These are phyloP conservation scores for Bombus pyrosoma DNA, from an alignment of 1,140 invertebrate species.

Conservation along the genomic window DNA sequence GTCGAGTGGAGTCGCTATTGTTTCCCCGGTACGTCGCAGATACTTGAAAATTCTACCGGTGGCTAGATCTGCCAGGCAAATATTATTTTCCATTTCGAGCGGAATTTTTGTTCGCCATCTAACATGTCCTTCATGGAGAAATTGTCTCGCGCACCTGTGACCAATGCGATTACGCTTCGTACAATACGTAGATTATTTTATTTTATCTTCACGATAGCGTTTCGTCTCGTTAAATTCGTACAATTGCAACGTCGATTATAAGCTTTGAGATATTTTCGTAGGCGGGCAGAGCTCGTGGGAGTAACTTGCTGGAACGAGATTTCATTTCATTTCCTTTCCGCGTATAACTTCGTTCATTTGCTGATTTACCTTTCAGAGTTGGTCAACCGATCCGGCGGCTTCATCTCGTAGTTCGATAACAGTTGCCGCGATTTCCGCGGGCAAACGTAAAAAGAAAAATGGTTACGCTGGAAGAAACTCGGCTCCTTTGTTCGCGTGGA, in stretches of 20 bases:
- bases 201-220: too few species aligned
- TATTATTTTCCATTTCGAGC: constrained; percentile 23
- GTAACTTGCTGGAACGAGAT: background rate
- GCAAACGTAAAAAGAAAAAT: constrained; percentile 4
- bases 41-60: constrained; percentile 31
- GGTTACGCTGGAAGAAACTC: background rate
- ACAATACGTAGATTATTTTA: too few species aligned
- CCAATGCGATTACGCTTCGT: too few species aligned
- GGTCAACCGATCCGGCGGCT: background rate
- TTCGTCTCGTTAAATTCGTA: too few species aligned
- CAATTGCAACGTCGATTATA: too few species aligned
- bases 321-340: background rate
- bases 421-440: background rate
- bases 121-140: background rate
- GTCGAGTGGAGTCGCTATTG: constrained; percentile 43
- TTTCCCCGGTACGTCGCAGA: constrained; percentile 18
- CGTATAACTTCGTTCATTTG: background rate
- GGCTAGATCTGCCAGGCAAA: background rate
- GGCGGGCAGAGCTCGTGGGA: too few species aligned
- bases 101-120: constrained; percentile 9
- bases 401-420: background rate
- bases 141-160: background rate
- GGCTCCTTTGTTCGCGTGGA: background rate
- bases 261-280: too few species aligned
- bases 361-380: background rate